These are phyloP conservation scores for Tethea ocularis DNA, from an alignment of 2,888 invertebrate genomes.

Conservation along the genomic window DNA sequence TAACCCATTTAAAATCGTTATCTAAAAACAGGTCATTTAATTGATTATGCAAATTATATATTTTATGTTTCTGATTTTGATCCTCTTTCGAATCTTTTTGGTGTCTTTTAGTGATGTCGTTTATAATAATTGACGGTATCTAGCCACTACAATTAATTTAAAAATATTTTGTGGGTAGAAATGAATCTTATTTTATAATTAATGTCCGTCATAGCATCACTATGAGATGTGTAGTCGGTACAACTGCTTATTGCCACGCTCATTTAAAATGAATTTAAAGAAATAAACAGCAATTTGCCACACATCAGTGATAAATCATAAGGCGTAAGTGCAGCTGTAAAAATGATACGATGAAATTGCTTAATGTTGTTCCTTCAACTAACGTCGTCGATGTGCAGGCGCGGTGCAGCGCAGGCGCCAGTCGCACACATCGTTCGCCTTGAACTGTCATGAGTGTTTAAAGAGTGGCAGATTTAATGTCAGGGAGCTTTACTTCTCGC, in stretches of 20 bases:
- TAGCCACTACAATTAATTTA: no score
- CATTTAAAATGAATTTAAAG: slow-evolving; percentile 19
- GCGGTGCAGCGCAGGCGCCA: slow-evolving; percentile 46
- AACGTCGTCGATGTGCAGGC: slow-evolving; percentile 2
- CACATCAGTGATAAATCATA: slow-evolving; percentile 55
- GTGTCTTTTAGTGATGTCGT: not conserved
- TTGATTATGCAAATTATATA: slow-evolving; percentile 9
- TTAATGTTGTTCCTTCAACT: slow-evolving; percentile 40
- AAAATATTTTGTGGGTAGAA: not conserved
- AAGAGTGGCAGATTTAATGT: slow-evolving; percentile 69
- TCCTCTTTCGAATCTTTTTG: not conserved
- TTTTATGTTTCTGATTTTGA: not conserved
- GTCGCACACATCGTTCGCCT: slow-evolving; percentile 46
- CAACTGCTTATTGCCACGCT: not conserved
- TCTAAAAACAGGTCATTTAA: not conserved
- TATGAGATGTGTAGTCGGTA: not conserved
- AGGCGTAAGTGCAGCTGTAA: slow-evolving; percentile 67
- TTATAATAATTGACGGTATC: no score
- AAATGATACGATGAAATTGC: slow-evolving; percentile 65
- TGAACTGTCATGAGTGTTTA: slow-evolving; percentile 67
- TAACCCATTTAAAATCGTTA: not conserved
- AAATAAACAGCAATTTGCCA: slow-evolving; percentile 37
- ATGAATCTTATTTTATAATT: not conserved
- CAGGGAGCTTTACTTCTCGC: slow-evolving; percentile 41
- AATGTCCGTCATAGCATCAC: not conserved